phyloP scores from a whole-genome alignment of 1,140 invertebrate species.

The Acromyrmex heyeri region DNA sequence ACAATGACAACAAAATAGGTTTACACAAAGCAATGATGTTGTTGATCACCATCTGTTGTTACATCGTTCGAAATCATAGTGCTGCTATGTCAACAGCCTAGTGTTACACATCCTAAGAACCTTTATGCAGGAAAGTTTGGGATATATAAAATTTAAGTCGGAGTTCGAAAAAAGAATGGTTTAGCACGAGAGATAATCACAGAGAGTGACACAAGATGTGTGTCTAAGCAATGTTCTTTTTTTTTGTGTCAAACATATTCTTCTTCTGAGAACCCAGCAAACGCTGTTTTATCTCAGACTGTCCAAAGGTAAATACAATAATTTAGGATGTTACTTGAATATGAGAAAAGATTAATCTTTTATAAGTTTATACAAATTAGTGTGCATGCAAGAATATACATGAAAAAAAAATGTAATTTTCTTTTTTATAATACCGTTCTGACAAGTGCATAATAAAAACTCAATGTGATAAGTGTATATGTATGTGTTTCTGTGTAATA shows the following conservation, averaged over 20 bases:
- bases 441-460: slow-evolving; percentile 60
- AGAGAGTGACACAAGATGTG: slow-evolving; percentile 57
- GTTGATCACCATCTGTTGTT: slow-evolving; percentile 82
- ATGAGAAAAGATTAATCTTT: slow-evolving; percentile 65
- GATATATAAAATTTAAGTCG: slow-evolving; percentile 75
- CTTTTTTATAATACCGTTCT: slow-evolving; percentile 14
- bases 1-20: slow-evolving; percentile 85
- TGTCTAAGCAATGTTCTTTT: slow-evolving; percentile 69
- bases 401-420: slow-evolving; percentile 9
- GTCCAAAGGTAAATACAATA: slow-evolving; percentile 70
- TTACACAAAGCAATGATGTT: slow-evolving; percentile 82
- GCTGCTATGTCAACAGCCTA: slow-evolving; percentile 82
- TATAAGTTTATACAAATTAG: slow-evolving; percentile 66
- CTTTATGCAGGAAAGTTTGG: slow-evolving; percentile 76
- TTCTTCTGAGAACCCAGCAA: slow-evolving; percentile 65
- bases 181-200: slow-evolving; percentile 65
- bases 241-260: slow-evolving; percentile 67
- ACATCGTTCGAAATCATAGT: slow-evolving; percentile 82
- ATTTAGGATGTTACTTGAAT: slow-evolving; percentile 70
- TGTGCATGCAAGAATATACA: slow-evolving; percentile 73
- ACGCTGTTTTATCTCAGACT: slow-evolving; percentile 69
- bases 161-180: slow-evolving; percentile 70
- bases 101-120: slow-evolving; percentile 83
- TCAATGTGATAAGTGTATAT: slow-evolving; percentile 48
- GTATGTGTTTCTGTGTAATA: slow-evolving; percentile 24